These are phyloP conservation scores for Eclectus roratus DNA, from an alignment of 2,113 vertebrate genomes.

Conservation along the genomic window DNA sequence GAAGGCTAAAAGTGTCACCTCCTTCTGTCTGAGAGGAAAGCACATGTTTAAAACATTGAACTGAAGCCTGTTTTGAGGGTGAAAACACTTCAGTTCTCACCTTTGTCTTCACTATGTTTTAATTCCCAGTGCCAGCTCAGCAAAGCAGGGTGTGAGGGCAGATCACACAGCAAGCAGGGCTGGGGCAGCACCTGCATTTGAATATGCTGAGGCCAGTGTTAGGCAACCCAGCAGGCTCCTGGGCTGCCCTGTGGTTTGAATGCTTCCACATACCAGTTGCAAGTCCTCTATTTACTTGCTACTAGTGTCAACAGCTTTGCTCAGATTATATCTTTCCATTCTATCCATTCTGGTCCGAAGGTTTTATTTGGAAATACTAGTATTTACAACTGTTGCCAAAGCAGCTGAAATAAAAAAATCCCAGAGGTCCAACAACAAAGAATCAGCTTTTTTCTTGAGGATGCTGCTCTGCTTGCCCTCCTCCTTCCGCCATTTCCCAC, in stretches of 20 bases:
- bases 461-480: neutral
- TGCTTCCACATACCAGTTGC: neutral
- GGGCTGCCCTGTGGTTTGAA: rapidly evolving
- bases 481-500: constrained; percentile 81
- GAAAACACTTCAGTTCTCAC: neutral
- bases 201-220: rapidly evolving
- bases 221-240: neutral
- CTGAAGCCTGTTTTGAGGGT: neutral
- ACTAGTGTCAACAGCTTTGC: neutral
- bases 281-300: neutral
- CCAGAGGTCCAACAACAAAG: neutral
- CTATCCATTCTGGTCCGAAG: neutral
- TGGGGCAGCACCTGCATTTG: neutral
- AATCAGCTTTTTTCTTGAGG: neutral
- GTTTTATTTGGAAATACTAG: neutral
- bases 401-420: neutral
- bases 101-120: rapidly evolving
- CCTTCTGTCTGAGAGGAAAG: rapidly evolving
- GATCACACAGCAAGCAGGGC: rapidly evolving
- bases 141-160: rapidly evolving
- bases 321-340: neutral
- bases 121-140: neutral
- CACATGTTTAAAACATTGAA: neutral
- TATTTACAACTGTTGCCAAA: neutral
- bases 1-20: neutral